phyloP scores from a whole-genome alignment of 2,113 vertebrate species.

The Nematolebias whitei region DNA sequence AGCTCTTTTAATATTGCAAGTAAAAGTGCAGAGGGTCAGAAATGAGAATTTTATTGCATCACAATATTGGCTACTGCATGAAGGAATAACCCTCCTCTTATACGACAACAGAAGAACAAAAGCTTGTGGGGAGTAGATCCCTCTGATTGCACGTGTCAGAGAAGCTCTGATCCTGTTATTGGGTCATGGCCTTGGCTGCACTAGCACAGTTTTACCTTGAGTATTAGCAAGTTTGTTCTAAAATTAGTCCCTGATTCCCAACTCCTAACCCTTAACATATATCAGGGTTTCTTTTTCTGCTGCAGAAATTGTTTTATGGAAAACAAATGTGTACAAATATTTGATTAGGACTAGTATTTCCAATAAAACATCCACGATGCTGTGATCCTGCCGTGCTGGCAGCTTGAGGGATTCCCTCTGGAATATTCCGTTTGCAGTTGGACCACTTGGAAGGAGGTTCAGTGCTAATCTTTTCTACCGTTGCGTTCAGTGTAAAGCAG shows the following conservation, averaged over 20 bases:
- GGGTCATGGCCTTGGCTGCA: constrained; percentile 71
- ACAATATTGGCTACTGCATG: too few relatives aligned
- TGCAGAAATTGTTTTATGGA: neutral
- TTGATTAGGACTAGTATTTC: constrained; percentile 22
- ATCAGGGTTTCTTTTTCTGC: constrained; percentile 32
- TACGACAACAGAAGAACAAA: neutral
- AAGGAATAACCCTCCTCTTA: too few relatives aligned
- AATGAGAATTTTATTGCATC: too few relatives aligned
- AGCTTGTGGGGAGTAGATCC: constrained; percentile 37
- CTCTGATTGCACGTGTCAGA: constrained; percentile 42
- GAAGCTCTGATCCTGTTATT: constrained; percentile 76
- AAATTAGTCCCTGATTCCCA: constrained; percentile 72
- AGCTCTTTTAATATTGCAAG: too few relatives aligned
- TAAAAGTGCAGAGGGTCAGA: too few relatives aligned
- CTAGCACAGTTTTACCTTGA: constrained; percentile 67
- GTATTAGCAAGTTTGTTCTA: constrained; percentile 74
- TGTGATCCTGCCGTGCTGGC: constrained; percentile 41
- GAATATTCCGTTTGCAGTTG: constrained; percentile 62
- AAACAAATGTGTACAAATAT: neutral
- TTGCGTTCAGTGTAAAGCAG: constrained; percentile 15
- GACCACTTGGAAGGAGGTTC: constrained; percentile 53
- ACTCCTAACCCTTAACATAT: constrained; percentile 68
- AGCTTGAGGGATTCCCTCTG: constrained; percentile 59
- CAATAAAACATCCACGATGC: neutral
- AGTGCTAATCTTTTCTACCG: constrained; percentile 46